Base-by-base conservation (phyloP, 2,888 invertebrate genomes). In the Hemithea aestivaria region DNA sequence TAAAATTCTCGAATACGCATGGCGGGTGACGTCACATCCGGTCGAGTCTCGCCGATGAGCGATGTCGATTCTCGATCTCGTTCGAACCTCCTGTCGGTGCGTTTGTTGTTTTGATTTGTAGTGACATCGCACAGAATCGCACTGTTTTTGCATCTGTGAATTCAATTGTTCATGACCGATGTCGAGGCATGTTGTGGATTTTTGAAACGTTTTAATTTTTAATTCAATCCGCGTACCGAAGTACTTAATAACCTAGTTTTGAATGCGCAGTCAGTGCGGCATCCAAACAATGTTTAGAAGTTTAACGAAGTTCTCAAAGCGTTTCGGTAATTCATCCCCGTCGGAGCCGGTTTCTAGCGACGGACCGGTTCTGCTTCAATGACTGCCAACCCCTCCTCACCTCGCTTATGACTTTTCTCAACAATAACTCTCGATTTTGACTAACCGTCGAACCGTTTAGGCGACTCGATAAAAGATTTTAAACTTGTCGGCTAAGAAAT, bases 281-380 rank as follows among this genome's bases (percentile, higher is more conserved):
- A 58, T 56, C 42, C 49, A 33, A 54, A 57, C 48, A 48, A 60
- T 57, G 56, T 47, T 40, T 49, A 53, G 54, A 45, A 51, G 48
- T 46, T 50, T 51, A 59, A 61, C 66, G 57, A 58, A 59, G 66
- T 74, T 73, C 66, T 72, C 68, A 59, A 67, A 66, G 58, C 57
- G 64, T 72, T 73, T 68, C 60, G 66, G 69, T 77, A 79, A 83
- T 82, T 76, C 83, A 83, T 81, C 83, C 80, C 79, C 57, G 74
- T 75, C 75, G 66, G 72, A 75, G 70, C 80, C 77, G 80, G 77
- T 79, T 77, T 66, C 51, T 16, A 21, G 11, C 21, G 73, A 84
- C 85, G 84, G 73, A 84, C 85, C 84, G 85, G 85, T 85, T 85
- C 70, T 68, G 74, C 77, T 74, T 84, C 83, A 85, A 79, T 85